Base-by-base conservation (phyloP, 2,888 invertebrate species). In the Malthinus flaveolus region DNA sequence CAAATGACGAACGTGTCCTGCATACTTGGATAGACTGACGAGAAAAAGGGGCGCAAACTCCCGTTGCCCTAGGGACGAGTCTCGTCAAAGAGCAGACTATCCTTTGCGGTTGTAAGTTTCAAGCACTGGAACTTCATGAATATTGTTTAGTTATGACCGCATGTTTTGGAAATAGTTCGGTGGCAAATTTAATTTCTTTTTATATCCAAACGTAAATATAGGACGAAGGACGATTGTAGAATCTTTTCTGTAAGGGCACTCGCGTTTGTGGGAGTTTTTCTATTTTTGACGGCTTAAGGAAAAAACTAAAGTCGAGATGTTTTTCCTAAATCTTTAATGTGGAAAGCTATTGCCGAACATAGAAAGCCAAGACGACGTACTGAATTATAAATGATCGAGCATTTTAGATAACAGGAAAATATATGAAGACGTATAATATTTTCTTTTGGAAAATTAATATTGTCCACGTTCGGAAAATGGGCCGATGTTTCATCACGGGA, bases 1-100 rank as follows among this genome's bases (percentile, higher is more conserved):
- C 66, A 67, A 70, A 69, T 70, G 70, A 70, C 67, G 68, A 50
- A 70, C 70, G 70, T 69, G 70, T 66, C 63, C 58, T 42, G 69
- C 68, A 70, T 61, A 61, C 64, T 65, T 64, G 64, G 47, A 48
- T 35, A 54, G 57, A 52, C 46, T 51, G 42, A 50, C 23, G 46
- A 44, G 52, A 53, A 45, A 36, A 46, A 54, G 44, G 53, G 49
- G 56, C 42, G 47, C 42, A 45, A 51, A 42, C 50, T 52, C 55
- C 44, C 56, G 54, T 50, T 49, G 34, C 61, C 56, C 53, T 47
- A 49, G 58, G 54, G 61, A 56, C 35, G 52, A 61, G 68, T 65
- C 63, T 64, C 62, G 62, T 63, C 66, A 66, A 67, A 68, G 66
- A 64, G 56, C 65, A 54, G 62, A 50, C 59, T 56, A 63, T 59